Conservation (phyloP, 2,113 vertebrate genomes). For the Chaetodon auriga region DNA sequence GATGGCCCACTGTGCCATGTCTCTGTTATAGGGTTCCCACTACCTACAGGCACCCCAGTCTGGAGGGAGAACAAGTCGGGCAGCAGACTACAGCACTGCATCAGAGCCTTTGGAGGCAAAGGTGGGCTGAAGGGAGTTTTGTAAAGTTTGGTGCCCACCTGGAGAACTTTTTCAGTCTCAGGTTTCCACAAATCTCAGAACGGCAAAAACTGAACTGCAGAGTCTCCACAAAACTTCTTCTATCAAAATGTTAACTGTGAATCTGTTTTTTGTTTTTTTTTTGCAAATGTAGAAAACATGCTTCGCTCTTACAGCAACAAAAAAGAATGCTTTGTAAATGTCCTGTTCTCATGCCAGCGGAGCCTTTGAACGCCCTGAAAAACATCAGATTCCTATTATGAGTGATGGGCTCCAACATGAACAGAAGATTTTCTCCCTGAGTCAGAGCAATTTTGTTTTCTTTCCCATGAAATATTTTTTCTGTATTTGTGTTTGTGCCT, state of each 20-base stretch:
- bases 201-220: not conserved
- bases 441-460: not conserved
- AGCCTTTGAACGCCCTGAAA: not conserved
- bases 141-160: slow-evolving; percentile 65
- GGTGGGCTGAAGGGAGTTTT: slow-evolving; percentile 88
- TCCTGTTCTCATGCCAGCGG: not conserved
- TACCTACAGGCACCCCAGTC: slow-evolving; percentile 86
- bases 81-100: slow-evolving; percentile 88
- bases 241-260: slow-evolving; percentile 5
- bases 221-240: not conserved
- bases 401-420: not conserved
- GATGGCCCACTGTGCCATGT: slow-evolving; percentile 78
- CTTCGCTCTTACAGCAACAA: not conserved
- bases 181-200: not conserved
- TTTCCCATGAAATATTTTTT: not conserved
- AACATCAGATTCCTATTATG: not conserved
- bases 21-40: slow-evolving; percentile 85
- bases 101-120: slow-evolving; percentile 91
- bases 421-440: not conserved
- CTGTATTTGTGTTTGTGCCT: not conserved
- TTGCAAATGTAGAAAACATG: not conserved
- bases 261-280: not conserved
- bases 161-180: slow-evolving; percentile 25
- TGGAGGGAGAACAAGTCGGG: slow-evolving; percentile 94
- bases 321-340: slow-evolving; percentile 17